Percentiles rank a stretch among this genome's conserved stretches.
Evolutionary conservation across 2,888 invertebrate genomes (phyloP).

Genomic region (Odontocerum albicorne): DNA sequence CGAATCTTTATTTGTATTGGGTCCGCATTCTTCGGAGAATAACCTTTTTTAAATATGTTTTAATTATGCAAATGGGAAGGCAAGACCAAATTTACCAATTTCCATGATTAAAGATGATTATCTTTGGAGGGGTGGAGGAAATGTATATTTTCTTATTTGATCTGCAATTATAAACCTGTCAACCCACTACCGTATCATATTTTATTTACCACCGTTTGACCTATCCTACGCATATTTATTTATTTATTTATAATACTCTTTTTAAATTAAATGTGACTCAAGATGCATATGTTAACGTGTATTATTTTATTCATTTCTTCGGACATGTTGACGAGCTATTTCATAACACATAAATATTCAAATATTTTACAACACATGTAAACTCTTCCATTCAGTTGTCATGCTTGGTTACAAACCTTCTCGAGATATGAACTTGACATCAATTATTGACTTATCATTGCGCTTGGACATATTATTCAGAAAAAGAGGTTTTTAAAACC

Average conservation of each 20-base stretch:
- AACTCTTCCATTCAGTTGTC: no score
- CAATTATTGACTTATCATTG: no score
- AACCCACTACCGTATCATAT: constrained; percentile 18
- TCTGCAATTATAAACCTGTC: constrained; percentile 33
- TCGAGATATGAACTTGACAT: no score
- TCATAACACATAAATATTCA: no score
- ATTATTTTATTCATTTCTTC: no score
- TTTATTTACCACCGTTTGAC: constrained; percentile 8
- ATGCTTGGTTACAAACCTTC: no score
- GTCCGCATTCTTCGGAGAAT: constrained; percentile 9
- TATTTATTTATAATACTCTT: background rate
- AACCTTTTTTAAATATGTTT: constrained; percentile 23
- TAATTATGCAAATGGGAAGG: constrained; percentile 33
- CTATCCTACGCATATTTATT: constrained; percentile 8
- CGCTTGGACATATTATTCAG: no score
- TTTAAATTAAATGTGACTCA: background rate
- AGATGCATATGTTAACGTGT: background rate
- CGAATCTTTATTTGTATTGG: background rate
- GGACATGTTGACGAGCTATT: no score
- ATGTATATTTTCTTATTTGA: constrained; percentile 32
- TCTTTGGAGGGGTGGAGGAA: constrained; percentile 20
- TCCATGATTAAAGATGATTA: constrained; percentile 33
- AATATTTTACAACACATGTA: no score
- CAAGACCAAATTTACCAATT: constrained; percentile 29
- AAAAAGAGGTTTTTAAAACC: no score